Evolutionary conservation across 2,797 vertebrate genomes (phyloP).

Genomic region (Discoglossus pictus): DNA sequence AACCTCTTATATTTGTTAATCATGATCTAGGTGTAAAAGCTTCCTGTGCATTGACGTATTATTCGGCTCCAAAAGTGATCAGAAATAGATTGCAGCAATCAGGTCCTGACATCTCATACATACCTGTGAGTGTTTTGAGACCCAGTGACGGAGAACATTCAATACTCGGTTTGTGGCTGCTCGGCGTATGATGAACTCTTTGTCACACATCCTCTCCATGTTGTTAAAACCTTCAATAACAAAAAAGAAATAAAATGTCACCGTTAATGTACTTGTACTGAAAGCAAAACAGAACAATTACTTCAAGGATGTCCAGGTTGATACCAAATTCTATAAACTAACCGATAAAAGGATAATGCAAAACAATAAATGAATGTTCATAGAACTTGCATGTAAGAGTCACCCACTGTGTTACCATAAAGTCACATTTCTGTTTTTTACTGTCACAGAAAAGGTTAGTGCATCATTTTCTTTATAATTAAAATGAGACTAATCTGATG

Average conservation of each 20-base stretch:
- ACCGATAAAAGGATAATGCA: neutral
- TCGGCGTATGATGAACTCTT: slow-evolving; percentile 96
- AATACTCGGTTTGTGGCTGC: slow-evolving; percentile 94
- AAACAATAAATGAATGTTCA: no score
- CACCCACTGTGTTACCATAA: no score
- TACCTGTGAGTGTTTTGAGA: slow-evolving; percentile 97
- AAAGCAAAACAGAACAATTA: neutral
- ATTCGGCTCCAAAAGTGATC: no score
- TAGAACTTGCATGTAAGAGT: no score
- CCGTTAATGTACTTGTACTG: neutral
- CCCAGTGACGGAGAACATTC: slow-evolving; percentile 96
- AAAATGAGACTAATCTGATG: neutral
- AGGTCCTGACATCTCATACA: slow-evolving; percentile 15
- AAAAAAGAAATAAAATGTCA: slow-evolving; percentile 2
- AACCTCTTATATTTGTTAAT: no score
- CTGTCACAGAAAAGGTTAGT: neutral
- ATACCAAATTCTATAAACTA: neutral
- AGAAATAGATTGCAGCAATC: neutral
- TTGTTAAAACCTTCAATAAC: slow-evolving; percentile 83
- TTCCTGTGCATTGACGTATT: no score
- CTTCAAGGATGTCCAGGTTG: neutral
- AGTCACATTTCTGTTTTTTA: neutral
- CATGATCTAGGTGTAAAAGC: no score
- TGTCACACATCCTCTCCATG: slow-evolving; percentile 90
- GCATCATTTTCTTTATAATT: neutral